Evolutionary conservation across 1,140 invertebrate species (phyloP).

Genomic region (Cotesia chilonis): DNA sequence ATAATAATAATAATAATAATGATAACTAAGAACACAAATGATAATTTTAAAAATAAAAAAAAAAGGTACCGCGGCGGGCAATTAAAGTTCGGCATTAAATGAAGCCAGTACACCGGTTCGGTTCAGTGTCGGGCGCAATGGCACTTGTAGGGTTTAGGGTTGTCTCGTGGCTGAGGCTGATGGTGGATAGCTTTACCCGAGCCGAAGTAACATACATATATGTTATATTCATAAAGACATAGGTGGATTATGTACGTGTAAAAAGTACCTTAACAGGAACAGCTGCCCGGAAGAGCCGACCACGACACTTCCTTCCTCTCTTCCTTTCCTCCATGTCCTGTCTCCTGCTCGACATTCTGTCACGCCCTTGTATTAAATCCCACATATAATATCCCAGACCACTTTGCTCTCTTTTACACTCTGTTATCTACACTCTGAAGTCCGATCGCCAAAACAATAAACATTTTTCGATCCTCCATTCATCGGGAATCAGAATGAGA

Average conservation of each 20-base stretch:
- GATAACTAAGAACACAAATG: too few relatives aligned
- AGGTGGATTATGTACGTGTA: background rate
- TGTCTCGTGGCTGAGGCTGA: slow-evolving; percentile 45
- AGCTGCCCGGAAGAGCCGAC: slow-evolving; percentile 65
- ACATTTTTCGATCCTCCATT: slow-evolving; percentile 1
- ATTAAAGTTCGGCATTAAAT: slow-evolving; percentile 54
- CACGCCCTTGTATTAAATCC: slow-evolving; percentile 16
- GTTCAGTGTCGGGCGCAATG: slow-evolving; percentile 49
- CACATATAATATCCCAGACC: background rate
- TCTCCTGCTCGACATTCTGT: slow-evolving; percentile 38
- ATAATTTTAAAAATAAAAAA: slow-evolving; percentile 1
- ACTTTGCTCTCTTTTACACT: slow-evolving; percentile 1
- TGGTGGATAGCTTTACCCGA: slow-evolving; percentile 63
- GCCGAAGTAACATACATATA: slow-evolving; percentile 21
- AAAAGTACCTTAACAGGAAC: slow-evolving; percentile 42
- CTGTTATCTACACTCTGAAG: slow-evolving; percentile 19
- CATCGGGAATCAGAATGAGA: slow-evolving; percentile 14
- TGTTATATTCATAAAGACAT: slow-evolving; percentile 51
- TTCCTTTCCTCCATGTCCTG: slow-evolving; percentile 54
- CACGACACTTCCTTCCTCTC: slow-evolving; percentile 60
- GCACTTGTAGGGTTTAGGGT: slow-evolving; percentile 61
- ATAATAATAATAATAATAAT: too few relatives aligned
- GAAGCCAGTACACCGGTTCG: slow-evolving; percentile 47
- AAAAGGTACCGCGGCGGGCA: slow-evolving; percentile 1
- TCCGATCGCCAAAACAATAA: background rate